phyloP scores from a whole-genome alignment of 2,113 vertebrate genomes.

The Sylvicapra grimmia region DNA sequence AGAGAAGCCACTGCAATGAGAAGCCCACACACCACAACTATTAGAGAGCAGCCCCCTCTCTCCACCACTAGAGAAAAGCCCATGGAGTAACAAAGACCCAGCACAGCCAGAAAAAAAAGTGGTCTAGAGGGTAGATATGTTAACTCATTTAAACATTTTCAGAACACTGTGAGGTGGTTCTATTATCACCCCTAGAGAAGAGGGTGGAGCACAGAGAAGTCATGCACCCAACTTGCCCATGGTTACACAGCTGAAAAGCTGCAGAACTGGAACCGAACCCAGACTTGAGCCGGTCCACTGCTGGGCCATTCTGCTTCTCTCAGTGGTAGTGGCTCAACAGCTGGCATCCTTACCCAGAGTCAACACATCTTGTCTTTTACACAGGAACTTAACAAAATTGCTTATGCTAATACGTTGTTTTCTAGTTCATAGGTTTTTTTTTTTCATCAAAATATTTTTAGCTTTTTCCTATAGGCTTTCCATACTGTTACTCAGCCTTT shows the following conservation, averaged over 20 bases:
- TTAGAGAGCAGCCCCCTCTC: background rate
- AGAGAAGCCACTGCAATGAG: background rate
- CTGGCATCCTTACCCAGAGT: background rate
- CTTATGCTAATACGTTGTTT: background rate
- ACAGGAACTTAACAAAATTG: background rate
- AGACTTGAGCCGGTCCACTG: too few relatives aligned
- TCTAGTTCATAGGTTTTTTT: background rate
- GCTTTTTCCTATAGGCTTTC: background rate
- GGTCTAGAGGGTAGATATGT: background rate
- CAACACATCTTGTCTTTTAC: background rate
- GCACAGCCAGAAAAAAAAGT: background rate
- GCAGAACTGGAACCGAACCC: background rate
- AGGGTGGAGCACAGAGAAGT: background rate
- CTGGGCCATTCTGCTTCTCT: background rate
- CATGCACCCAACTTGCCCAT: background rate
- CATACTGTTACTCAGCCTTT: background rate
- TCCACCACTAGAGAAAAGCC: background rate
- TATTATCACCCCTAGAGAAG: background rate
- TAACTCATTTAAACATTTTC: background rate
- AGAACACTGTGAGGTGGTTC: background rate
- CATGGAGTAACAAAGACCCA: background rate
- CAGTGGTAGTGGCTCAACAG: background rate
- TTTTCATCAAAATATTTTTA: conserved; percentile 16
- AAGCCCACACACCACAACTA: background rate
- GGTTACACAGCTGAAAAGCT: background rate